Evolutionary conservation across 2,113 vertebrate genomes (phyloP).

Genomic region (Ibidorhyncha struthersii): DNA sequence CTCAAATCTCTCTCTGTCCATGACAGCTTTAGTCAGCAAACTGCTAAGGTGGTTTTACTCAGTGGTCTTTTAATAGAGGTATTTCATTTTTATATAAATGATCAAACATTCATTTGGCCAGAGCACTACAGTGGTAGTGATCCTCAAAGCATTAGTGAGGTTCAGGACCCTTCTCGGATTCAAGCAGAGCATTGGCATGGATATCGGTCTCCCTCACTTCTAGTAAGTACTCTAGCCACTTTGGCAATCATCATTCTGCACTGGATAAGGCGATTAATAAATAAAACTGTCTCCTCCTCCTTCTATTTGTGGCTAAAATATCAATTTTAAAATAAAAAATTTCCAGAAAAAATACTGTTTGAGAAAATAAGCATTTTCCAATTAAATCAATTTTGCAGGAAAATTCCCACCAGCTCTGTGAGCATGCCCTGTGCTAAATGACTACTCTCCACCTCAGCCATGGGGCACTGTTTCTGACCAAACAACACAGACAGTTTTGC

Average conservation of each 20-base stretch:
- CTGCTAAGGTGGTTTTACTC: background rate
- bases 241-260: background rate
- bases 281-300: background rate
- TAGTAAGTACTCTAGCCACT: background rate
- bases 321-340: background rate
- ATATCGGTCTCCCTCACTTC: background rate
- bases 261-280: background rate
- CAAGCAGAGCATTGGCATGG: background rate
- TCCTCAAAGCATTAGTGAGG: background rate
- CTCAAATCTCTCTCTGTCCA: background rate
- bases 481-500: background rate
- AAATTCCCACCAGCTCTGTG: background rate
- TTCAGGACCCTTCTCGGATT: background rate
- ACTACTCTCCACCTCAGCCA: background rate
- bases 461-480: background rate
- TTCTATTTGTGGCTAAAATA: background rate
- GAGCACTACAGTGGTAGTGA: background rate
- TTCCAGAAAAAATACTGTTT: background rate
- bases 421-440: background rate
- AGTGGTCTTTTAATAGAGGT: background rate
- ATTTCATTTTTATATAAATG: background rate
- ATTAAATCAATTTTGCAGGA: background rate
- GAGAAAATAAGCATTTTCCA: background rate
- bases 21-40: background rate
- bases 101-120: background rate